phyloP scores from a whole-genome alignment of 2,797 vertebrate genomes.

The Eulemur albifrons region DNA sequence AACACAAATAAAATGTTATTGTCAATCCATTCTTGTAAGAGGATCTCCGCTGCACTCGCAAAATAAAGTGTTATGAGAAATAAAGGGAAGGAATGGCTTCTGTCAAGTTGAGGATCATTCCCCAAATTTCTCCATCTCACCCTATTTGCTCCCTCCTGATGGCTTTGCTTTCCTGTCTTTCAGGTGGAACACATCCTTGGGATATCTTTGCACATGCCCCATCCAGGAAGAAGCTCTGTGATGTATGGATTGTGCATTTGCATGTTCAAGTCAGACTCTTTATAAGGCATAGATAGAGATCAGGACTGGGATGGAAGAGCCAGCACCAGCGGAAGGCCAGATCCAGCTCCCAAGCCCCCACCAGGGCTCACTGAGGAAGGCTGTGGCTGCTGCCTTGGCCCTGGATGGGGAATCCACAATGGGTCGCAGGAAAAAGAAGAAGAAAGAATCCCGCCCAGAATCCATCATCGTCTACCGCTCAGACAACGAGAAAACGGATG shows the following conservation, averaged over 20 bases:
- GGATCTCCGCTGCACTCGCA: background rate
- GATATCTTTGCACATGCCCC: background rate
- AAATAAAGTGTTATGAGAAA: background rate
- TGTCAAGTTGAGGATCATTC: background rate
- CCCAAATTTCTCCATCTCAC: background rate
- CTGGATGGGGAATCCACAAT: constrained; percentile 89
- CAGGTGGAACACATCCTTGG: background rate
- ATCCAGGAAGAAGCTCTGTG: constrained; percentile 1
- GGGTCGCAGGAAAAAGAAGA: constrained; percentile 91
- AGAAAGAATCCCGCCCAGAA: constrained; percentile 94
- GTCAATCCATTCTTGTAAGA: background rate
- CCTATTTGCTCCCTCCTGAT: background rate
- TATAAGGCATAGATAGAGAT: background rate
- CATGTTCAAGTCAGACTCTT: background rate
- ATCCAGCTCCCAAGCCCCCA: constrained; percentile 87
- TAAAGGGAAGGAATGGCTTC: background rate
- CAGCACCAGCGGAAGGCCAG: constrained; percentile 81
- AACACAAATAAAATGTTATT: background rate
- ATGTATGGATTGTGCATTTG: constrained; percentile 21
- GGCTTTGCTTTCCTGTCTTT: constrained; percentile 8
- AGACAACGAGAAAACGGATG: constrained; percentile 89
- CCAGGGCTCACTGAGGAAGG: constrained; percentile 86
- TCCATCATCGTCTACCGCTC: constrained; percentile 97
- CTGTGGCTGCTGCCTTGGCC: constrained; percentile 85
- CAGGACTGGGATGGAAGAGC: constrained; percentile 76